Conservation (phyloP, 2,888 invertebrate genomes). For the Linhomoeus sp. region DNA sequence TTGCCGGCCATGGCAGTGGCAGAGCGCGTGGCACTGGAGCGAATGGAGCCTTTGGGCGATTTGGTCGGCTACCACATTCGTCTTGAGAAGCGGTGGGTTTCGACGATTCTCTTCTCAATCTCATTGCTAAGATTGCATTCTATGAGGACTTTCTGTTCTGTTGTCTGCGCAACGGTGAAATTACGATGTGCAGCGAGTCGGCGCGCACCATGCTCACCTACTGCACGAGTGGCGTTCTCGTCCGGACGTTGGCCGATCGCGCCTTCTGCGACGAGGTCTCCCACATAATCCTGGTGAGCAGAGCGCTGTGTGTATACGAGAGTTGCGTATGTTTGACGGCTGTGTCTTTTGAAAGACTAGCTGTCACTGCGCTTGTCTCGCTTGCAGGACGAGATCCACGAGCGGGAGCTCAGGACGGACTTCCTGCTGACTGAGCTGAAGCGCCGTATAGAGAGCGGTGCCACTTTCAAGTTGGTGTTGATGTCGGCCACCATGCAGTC, state of each 20-base stretch:
- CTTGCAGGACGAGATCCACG: conserved; percentile 94
- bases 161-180: too few relatives aligned
- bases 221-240: conserved; percentile 72
- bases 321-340: too few relatives aligned
- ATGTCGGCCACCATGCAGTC: conserved; percentile 72
- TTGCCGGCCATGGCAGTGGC: conserved; percentile 72
- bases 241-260: conserved; percentile 66
- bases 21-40: conserved; percentile 62
- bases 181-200: too few relatives aligned
- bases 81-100: conserved; percentile 49
- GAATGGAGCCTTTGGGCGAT: conserved; percentile 55
- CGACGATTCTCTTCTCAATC: too few relatives aligned
- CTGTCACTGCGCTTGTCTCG: too few relatives aligned
- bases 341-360: too few relatives aligned
- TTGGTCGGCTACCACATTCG: conserved; percentile 74
- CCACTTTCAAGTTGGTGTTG: conserved; percentile 45
- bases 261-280: conserved; percentile 49
- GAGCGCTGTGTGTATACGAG: too few relatives aligned
- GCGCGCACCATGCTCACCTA: conserved; percentile 61
- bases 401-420: conserved; percentile 75
- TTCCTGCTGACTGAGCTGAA: conserved; percentile 61
- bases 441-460: neutral
- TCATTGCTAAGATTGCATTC: too few relatives aligned
- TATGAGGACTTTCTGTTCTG: too few relatives aligned
- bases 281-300: conserved; percentile 42